A percentile compares a stretch with the other conserved stretches of the same genome.
These are phyloP conservation scores for Metridium senile DNA, from an alignment of 92 coral and sea anemone genomes.

Conservation along the genomic window DNA sequence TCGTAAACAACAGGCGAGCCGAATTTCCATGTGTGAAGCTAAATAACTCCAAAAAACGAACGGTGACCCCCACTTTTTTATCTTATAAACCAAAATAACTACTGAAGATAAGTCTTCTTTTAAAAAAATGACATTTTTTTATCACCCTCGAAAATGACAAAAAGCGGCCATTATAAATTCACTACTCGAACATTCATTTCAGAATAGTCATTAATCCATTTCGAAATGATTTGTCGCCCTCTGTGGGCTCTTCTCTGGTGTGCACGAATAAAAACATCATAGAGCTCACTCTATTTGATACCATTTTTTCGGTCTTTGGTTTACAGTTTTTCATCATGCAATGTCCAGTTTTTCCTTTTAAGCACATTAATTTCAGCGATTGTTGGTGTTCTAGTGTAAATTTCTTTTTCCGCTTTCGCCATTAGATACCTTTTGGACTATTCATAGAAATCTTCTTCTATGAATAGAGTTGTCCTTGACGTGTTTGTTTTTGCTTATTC, in stretches of 20 bases:
- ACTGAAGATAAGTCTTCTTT: too few species aligned
- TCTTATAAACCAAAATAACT: too few species aligned
- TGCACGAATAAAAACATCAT: constrained; percentile 37
- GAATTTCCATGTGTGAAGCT: too few species aligned
- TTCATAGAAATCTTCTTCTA: constrained; percentile 43
- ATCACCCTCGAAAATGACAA: constrained; percentile 39
- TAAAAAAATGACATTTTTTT: too few species aligned
- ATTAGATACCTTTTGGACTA: constrained; percentile 35
- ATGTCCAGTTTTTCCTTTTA: constrained; percentile 29
- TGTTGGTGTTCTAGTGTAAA: constrained; percentile 18
- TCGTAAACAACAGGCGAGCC: too few species aligned
- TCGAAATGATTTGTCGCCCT: constrained; percentile 45
- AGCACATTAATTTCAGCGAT: constrained; percentile 5
- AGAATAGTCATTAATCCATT: constrained; percentile 45
- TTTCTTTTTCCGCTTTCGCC: constrained; percentile 23
- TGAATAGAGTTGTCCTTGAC: constrained; percentile 31
- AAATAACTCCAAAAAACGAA: too few species aligned
- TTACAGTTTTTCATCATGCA: constrained; percentile 27
- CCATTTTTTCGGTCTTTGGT: constrained; percentile 37
- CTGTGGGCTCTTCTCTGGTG: constrained; percentile 41
- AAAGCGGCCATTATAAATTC: constrained; percentile 30
- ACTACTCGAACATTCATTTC: constrained; percentile 38
- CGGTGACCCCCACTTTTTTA: too few species aligned
- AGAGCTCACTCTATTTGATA: constrained; percentile 30
- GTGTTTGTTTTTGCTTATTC: constrained; percentile 32